A percentile compares a stretch with the other conserved stretches of the same genome.
Evolutionary conservation across 2,113 vertebrate species (phyloP).

Genomic region (Phrynosoma blainvillii): DNA sequence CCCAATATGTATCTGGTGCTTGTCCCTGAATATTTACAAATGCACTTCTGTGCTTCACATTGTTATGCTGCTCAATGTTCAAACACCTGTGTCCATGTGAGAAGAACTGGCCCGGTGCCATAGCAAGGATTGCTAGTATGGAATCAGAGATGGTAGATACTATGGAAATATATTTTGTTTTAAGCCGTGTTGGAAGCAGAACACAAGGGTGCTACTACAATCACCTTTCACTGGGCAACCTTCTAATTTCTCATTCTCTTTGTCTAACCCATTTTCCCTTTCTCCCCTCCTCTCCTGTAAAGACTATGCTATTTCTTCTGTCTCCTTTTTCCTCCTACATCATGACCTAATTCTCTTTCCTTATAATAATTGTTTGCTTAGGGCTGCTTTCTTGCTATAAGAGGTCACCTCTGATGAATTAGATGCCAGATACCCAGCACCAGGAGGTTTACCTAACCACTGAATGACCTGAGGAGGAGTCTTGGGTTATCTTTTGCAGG

Average conservation of each 20-base stretch:
- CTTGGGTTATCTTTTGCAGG: background rate
- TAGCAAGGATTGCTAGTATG: background rate
- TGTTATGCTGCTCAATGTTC: background rate
- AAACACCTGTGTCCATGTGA: background rate
- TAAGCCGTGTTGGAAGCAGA: background rate
- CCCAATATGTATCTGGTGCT: background rate
- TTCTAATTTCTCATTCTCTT: background rate
- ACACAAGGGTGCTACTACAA: background rate
- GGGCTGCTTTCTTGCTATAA: conserved; percentile 10
- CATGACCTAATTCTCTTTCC: conserved; percentile 26
- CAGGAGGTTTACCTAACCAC: background rate
- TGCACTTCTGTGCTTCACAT: background rate
- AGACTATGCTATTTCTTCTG: conserved; percentile 17
- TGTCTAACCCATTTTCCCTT: background rate
- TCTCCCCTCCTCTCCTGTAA: background rate
- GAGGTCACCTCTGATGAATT: background rate
- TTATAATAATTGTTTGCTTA: conserved; percentile 26
- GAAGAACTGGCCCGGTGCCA: conserved; percentile 7
- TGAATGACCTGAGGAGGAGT: background rate
- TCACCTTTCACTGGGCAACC: background rate
- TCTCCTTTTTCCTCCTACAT: background rate
- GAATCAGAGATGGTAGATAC: background rate
- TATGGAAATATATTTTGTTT: background rate
- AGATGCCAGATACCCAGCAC: background rate
- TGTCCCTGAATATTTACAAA: background rate